A percentile compares a stretch with the other conserved stretches of the same genome.
phyloP scores from a whole-genome alignment of 2,888 invertebrate species.

The Drosophila gaucha region DNA sequence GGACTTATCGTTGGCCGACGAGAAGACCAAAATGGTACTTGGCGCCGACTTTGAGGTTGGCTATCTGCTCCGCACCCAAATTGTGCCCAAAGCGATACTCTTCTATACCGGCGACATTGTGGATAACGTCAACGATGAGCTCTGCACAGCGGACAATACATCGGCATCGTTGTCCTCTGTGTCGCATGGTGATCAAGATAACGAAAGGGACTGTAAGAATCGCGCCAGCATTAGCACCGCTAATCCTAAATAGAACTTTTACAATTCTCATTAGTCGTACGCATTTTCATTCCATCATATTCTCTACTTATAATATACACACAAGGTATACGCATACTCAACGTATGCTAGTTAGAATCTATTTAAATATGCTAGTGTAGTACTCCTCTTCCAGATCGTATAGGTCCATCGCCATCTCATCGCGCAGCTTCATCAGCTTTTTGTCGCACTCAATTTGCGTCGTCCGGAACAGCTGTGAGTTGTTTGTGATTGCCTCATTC shows the following conservation, averaged over 20 bases:
- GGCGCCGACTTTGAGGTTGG: conserved; percentile 66
- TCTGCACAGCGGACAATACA: conserved; percentile 33
- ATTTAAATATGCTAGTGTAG: conserved; percentile 85
- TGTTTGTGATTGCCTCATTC: conserved; percentile 98
- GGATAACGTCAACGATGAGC: conserved; percentile 55
- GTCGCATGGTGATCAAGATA: conserved; percentile 32
- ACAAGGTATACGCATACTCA: neutral
- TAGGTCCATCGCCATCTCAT: conserved; percentile 96
- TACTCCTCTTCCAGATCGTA: conserved; percentile 85
- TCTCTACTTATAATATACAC: neutral
- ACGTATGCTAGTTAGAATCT: conserved; percentile 33
- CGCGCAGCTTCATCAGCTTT: conserved; percentile 94
- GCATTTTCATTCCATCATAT: conserved; percentile 8
- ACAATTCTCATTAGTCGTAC: neutral
- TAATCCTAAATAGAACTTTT: conserved; percentile 15
- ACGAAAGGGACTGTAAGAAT: conserved; percentile 7
- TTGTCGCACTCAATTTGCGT: conserved; percentile 97
- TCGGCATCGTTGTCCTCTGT: conserved; percentile 55
- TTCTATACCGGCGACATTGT: conserved; percentile 69
- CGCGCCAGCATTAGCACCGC: conserved; percentile 11
- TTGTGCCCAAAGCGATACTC: conserved; percentile 68
- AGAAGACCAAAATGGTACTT: conserved; percentile 63
- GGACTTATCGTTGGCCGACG: conserved; percentile 64
- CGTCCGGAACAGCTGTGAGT: conserved; percentile 94
- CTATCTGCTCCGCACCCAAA: conserved; percentile 64